Conservation (phyloP, 2,113 vertebrate genomes). For the Leptobrachium ailaonicum region DNA sequence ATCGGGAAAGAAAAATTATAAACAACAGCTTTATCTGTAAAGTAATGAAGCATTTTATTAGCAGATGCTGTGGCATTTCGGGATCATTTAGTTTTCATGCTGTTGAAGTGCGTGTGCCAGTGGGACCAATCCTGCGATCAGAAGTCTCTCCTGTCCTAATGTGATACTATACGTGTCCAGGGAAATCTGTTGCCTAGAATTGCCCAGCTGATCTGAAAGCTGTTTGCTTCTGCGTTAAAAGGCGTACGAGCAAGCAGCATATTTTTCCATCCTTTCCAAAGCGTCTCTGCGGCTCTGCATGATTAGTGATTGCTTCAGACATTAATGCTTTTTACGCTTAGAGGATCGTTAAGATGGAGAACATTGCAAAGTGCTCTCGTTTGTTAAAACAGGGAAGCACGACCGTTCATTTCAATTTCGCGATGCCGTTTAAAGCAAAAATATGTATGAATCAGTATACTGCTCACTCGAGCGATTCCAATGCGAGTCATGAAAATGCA, state of each 20-base stretch:
- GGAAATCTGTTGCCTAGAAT: neutral
- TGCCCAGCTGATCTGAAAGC: neutral
- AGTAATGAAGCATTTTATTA: neutral
- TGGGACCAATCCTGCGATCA: neutral
- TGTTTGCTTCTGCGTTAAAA: neutral
- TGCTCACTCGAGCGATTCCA: too few species aligned
- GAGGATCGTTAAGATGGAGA: slow-evolving; percentile 10
- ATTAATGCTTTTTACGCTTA: neutral
- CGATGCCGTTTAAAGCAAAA: neutral
- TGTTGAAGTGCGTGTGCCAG: neutral
- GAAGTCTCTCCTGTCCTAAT: neutral
- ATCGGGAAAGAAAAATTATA: neutral
- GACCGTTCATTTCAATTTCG: neutral
- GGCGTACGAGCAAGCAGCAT: too few species aligned
- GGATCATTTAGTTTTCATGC: neutral
- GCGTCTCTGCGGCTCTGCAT: neutral
- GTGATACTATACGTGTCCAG: neutral
- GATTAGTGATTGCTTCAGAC: slow-evolving; percentile 13
- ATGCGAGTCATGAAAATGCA: too few species aligned
- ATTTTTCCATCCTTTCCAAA: neutral
- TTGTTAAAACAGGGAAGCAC: neutral
- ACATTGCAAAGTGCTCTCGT: slow-evolving; percentile 6
- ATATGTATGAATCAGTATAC: too few species aligned
- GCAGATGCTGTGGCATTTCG: neutral
- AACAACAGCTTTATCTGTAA: neutral